These are phyloP conservation scores for Hydractinia symbiolongicarpus DNA, from an alignment of 30 jellyfish, hydroid and myxozoan species.

Conservation along the genomic window DNA sequence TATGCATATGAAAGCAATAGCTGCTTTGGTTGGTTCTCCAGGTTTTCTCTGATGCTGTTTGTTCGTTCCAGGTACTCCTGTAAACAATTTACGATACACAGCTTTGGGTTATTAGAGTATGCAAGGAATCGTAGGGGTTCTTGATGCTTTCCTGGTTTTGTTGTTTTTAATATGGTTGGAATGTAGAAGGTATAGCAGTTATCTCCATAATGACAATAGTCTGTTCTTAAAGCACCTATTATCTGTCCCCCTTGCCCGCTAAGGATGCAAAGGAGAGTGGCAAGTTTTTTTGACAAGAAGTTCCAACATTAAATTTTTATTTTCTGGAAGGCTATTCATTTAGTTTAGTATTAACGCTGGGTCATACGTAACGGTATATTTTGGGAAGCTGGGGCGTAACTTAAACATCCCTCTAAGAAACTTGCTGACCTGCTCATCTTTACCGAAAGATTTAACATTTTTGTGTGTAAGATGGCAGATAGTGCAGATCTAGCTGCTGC, in stretches of 20 bases:
- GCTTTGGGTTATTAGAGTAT: not conserved
- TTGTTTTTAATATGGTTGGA: slow-evolving; percentile 19
- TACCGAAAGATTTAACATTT: slow-evolving; percentile 34
- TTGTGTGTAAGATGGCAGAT: slow-evolving; percentile 14
- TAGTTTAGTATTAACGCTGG: slow-evolving; percentile 13
- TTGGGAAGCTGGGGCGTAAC: slow-evolving; percentile 36
- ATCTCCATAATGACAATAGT: slow-evolving; percentile 14
- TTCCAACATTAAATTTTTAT: not conserved
- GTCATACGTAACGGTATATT: slow-evolving; percentile 29
- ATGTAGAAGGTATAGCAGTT: slow-evolving; percentile 21
- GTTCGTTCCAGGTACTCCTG: slow-evolving; percentile 20
- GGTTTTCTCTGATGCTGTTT: slow-evolving; percentile 12
- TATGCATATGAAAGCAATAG: slow-evolving; percentile 17
- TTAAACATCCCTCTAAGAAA: slow-evolving; percentile 34
- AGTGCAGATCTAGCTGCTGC: slow-evolving; percentile 41
- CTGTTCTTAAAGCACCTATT: slow-evolving; percentile 23
- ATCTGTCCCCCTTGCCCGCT: slow-evolving; percentile 35
- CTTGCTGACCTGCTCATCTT: slow-evolving; percentile 14
- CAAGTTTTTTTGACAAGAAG: slow-evolving; percentile 22
- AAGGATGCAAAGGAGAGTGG: slow-evolving; percentile 27
- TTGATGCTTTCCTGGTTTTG: slow-evolving; percentile 41
- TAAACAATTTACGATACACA: slow-evolving; percentile 29
- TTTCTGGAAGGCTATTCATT: slow-evolving; percentile 14
- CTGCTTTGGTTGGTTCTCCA: not conserved
- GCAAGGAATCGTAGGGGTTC: slow-evolving; percentile 25